Conservation (phyloP, 1,140 invertebrate species). For the Holotrichia oblita region DNA sequence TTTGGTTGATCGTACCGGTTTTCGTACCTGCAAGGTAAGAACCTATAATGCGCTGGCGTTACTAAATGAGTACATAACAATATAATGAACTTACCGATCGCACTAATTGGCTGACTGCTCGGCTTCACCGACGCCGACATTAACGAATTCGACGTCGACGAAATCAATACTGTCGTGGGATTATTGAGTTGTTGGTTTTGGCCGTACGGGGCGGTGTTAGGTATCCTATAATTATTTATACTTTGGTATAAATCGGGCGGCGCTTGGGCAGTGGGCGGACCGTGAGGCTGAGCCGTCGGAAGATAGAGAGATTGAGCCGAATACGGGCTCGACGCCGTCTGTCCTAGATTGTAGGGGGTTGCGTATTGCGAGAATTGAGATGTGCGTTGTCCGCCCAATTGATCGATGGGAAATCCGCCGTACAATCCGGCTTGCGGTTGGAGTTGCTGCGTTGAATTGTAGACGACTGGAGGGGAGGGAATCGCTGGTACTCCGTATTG, state of each 20-base stretch:
- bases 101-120: slow-evolving; percentile 81
- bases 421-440: slow-evolving; percentile 78
- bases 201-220: slow-evolving; percentile 71
- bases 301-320: slow-evolving; percentile 74
- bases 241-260: slow-evolving; percentile 84
- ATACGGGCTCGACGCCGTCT: slow-evolving; percentile 67
- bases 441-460: slow-evolving; percentile 74
- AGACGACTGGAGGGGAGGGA: slow-evolving; percentile 77
- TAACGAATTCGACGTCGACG: slow-evolving; percentile 85
- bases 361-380: slow-evolving; percentile 75
- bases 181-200: slow-evolving; percentile 83
- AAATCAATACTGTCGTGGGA: slow-evolving; percentile 89
- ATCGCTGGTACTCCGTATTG: slow-evolving; percentile 83
- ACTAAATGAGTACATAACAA: neutral
- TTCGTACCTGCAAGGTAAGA: slow-evolving; percentile 55
- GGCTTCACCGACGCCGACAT: slow-evolving; percentile 92
- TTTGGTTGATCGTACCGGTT: slow-evolving; percentile 59
- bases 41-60: neutral
- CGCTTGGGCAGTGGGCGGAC: slow-evolving; percentile 63
- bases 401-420: slow-evolving; percentile 74
- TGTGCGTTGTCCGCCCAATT: slow-evolving; percentile 64
- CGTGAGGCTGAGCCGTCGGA: slow-evolving; percentile 68
- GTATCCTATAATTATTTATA: slow-evolving; percentile 66
- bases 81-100: slow-evolving; percentile 69
- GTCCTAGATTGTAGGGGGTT: slow-evolving; percentile 65